Evolutionary conservation across 2,797 vertebrate species (phyloP), one percentile per base, ranked within the genome.

Genomic region (Podargus strigoides): DNA sequence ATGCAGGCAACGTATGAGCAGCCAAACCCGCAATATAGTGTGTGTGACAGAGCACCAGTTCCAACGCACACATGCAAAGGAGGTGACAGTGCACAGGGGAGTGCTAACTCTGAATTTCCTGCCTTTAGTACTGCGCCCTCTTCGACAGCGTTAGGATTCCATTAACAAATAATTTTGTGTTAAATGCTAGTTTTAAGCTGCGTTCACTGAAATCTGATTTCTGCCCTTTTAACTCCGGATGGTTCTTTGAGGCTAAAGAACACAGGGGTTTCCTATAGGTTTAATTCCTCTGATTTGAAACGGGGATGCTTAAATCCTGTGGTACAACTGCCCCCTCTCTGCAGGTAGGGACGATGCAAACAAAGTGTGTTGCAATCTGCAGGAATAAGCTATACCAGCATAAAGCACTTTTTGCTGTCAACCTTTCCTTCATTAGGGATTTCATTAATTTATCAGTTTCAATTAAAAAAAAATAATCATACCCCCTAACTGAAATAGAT

Each of bases 91-190:
- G 67, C 62, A 24, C 63, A 44, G 74, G 67, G 59, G 30, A 75
- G 78, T 2, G 37, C 53, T 74, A 89, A 92, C 75, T 68, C 53
- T 19, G 75, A 91, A 85, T 93, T 92, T 95, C 91, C 87, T 93
- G 87, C 85, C 72, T 84, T 88, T 90, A 24, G 21, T 2, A 4
- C 8, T 4, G 2, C 1, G 3, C 17, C 55, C 28, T 28, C 47
- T 41, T 49, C 69, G 32, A 73, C 62, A 23, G 24, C 3, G 17
- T 24, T 67, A 32, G 73, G 55, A 73, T 56, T 73, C 44, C 49
- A 37, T 62, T 77, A 75, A 58, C 64, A 55, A 80, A 86, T 83
- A 37, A 59, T 76, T 89, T 68, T 36, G 36, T 56, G 49, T 34
- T 55, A 75, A 91, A 63, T 28, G 50, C n/a, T 44, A 19, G 18